A percentile compares a stretch with the other conserved stretches of the same genome.
phyloP scores from a whole-genome alignment of 1,140 invertebrate genomes.

The Eciton burchellii region DNA sequence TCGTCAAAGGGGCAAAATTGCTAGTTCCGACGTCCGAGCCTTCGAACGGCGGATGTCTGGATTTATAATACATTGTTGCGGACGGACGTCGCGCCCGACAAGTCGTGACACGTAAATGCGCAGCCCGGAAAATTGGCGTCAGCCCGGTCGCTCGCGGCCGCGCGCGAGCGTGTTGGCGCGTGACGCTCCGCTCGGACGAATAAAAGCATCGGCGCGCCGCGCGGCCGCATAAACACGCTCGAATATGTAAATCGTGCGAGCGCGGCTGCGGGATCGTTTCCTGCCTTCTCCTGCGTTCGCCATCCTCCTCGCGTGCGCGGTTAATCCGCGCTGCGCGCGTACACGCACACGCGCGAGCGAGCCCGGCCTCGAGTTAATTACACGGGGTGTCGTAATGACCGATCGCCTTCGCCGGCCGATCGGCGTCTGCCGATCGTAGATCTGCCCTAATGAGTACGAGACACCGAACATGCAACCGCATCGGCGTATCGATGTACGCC shows the following conservation, averaged over 20 bases:
- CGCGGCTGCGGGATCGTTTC: slow-evolving; percentile 29
- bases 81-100: slow-evolving; percentile 11
- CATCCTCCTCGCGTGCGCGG: background rate
- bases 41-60: background rate
- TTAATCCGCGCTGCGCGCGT: slow-evolving; percentile 12
- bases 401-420: slow-evolving; percentile 55
- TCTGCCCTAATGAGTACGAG: slow-evolving; percentile 57
- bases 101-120: background rate
- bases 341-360: slow-evolving; percentile 25
- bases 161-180: slow-evolving; percentile 4
- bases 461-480: slow-evolving; percentile 20
- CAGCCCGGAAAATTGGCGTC: slow-evolving; percentile 60
- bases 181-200: slow-evolving; percentile 54
- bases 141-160: slow-evolving; percentile 27
- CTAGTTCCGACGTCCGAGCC: slow-evolving; percentile 6
- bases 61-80: slow-evolving; percentile 20
- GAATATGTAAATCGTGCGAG: slow-evolving; percentile 54
- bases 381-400: slow-evolving; percentile 69
- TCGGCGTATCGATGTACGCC: slow-evolving; percentile 40
- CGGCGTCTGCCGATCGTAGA: slow-evolving; percentile 40
- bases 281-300: slow-evolving; percentile 39
- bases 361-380: slow-evolving; percentile 68
- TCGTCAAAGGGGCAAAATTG: background rate
- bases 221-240: slow-evolving; percentile 56
- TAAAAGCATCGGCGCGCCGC: slow-evolving; percentile 38